Evolutionary conservation across 1,140 invertebrate genomes (phyloP).

Genomic region (Anoplolepis gracilipes): DNA sequence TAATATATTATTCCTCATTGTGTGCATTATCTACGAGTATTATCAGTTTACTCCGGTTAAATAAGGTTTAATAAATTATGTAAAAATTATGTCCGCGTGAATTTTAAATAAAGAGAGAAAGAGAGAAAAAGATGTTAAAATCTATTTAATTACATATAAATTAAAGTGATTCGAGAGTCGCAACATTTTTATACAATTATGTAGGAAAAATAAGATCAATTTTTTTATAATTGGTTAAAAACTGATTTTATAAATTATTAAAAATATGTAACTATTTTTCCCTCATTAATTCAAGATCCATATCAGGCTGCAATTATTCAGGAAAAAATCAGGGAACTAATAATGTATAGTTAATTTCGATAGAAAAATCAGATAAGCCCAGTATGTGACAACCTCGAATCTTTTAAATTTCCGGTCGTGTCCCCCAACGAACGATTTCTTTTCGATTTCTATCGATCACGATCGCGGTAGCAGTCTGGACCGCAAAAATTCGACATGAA

Average conservation of each 20-base stretch:
- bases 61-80: constrained; percentile 9
- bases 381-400: not conserved
- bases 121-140: not conserved
- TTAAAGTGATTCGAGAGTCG: not conserved
- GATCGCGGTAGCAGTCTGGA: not conserved
- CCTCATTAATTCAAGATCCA: not conserved
- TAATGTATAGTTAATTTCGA: not conserved
- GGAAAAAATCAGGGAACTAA: too few species aligned
- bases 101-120: too few species aligned
- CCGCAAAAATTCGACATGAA: constrained; percentile 49
- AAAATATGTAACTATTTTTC: not conserved
- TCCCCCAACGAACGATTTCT: not conserved
- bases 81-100: too few species aligned
- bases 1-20: not conserved
- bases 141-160: not conserved
- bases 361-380: not conserved
- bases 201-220: not conserved
- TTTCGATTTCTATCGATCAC: constrained; percentile 3
- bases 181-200: not conserved
- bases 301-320: not conserved
- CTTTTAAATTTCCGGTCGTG: constrained; percentile 7
- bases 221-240: not conserved
- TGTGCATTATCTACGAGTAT: not conserved
- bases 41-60: not conserved
- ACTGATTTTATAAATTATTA: not conserved